These are phyloP conservation scores for Isotomurus palustris DNA, from an alignment of 2,888 invertebrate genomes.

Conservation along the genomic window DNA sequence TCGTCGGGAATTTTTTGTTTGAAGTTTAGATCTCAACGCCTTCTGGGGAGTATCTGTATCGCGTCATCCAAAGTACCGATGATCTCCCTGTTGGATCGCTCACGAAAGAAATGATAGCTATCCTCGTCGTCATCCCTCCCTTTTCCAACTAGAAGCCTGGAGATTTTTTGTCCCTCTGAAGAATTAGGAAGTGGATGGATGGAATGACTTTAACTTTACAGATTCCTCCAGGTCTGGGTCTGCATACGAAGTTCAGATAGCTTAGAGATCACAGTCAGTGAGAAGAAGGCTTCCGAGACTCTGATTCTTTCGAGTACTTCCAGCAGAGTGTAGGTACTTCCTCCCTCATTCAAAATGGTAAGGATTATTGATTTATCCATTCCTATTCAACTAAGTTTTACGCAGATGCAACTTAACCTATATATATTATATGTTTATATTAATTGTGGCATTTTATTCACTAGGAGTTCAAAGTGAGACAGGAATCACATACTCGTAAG, in stretches of 20 bases:
- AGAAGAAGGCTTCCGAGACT: neutral
- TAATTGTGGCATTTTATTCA: neutral
- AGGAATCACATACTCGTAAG: constrained; percentile 12
- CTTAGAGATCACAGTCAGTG: neutral
- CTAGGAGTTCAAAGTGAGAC: constrained; percentile 14
- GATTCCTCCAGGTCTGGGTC: neutral
- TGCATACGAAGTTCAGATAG: neutral
- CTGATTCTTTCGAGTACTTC: neutral
- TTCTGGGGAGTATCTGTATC: no score
- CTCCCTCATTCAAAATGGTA: no score
- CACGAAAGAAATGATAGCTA: no score
- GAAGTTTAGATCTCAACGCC: no score
- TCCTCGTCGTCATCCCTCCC: neutral
- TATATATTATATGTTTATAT: neutral
- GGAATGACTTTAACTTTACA: no score
- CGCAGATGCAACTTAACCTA: neutral
- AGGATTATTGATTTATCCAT: no score
- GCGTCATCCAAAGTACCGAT: constrained; percentile 3
- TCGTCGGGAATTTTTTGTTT: no score
- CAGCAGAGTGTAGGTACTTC: no score
- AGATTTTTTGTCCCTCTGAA: neutral
- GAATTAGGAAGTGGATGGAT: no score
- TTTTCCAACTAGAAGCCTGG: neutral
- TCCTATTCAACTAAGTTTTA: no score
- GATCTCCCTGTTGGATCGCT: no score